Evolutionary conservation across 1,140 invertebrate genomes (phyloP), one percentile per base, ranked within the genome.

Genomic region (Dendrolimus punctatus): DNA sequence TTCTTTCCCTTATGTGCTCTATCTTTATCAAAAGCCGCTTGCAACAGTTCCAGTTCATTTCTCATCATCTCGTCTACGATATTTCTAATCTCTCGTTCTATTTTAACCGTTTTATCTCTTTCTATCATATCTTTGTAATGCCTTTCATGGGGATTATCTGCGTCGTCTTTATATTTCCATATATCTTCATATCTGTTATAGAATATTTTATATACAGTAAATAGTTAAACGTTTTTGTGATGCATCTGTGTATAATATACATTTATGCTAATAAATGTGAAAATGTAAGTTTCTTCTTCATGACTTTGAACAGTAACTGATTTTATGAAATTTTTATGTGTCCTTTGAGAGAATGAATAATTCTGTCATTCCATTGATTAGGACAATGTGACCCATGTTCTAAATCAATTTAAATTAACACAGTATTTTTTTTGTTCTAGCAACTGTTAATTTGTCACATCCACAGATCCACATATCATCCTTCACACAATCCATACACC

Each of bases 11-110:
- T 93, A 54, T 90, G 83, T 9, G 92, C 90, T 76, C 88, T 89
- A 65, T 96, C 93, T 67, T 91, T 90, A 65, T 95, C 94, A 8
- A 94, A 90, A 9, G 93, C 93, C 53, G 92, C 93, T 89, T 95
- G 95, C 4, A 98, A 84, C 39, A 93, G 83, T 69, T 95, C 92
- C 39, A 98, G 76, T 78, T 97, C 95, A 77, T 91, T 90, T 69
- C 95, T 91, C 90, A 99, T 93, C 47, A 95, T 89, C 66, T 95
- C 92, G 84, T 99, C 97, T 2, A 98, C 95, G 37, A 90, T 89
- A 46, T 92, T 87, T 65, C 97, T 87, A 9, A 98, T 90, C 84
- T 97, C 95, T 53, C 91, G 88, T 78, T 98, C 96, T 39, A 98
- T 91, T 76, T 96, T 92, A 4, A 88, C 86, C 60, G 93, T 91